These are phyloP conservation scores for Columba guinea DNA, from an alignment of 2,797 vertebrate species.

Conservation along the genomic window DNA sequence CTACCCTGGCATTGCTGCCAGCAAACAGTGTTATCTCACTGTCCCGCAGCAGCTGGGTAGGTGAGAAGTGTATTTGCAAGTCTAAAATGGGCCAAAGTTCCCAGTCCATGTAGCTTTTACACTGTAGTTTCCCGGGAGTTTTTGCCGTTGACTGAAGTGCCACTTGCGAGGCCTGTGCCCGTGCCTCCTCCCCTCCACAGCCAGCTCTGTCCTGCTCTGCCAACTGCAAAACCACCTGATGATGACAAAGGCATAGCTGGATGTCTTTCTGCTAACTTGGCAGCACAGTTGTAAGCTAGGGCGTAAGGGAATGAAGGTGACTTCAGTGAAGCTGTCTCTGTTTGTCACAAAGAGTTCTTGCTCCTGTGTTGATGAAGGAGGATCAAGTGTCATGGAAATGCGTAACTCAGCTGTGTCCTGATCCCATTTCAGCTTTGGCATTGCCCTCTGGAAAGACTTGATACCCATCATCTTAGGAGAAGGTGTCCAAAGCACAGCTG, in stretches of 20 bases:
- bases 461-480: background rate
- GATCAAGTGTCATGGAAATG: background rate
- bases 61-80: background rate
- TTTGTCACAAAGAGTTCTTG: background rate
- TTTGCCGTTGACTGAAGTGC: fast-evolving
- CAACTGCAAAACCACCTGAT: background rate
- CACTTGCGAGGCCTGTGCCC: background rate
- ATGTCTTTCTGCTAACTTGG: background rate
- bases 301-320: background rate
- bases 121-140: background rate
- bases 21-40: fast-evolving
- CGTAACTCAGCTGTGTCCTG: background rate
- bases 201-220: background rate
- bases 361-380: background rate
- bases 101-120: fast-evolving
- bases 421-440: background rate
- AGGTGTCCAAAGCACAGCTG: background rate
- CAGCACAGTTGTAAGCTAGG: background rate
- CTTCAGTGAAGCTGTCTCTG: background rate
- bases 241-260: no score
- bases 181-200: background rate
- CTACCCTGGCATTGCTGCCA: background rate
- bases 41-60: fast-evolving
- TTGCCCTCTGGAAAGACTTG: background rate
- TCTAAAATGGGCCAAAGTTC: fast-evolving